Conservation (phyloP, 2,113 vertebrate genomes). For the Lophura nycthemera region DNA sequence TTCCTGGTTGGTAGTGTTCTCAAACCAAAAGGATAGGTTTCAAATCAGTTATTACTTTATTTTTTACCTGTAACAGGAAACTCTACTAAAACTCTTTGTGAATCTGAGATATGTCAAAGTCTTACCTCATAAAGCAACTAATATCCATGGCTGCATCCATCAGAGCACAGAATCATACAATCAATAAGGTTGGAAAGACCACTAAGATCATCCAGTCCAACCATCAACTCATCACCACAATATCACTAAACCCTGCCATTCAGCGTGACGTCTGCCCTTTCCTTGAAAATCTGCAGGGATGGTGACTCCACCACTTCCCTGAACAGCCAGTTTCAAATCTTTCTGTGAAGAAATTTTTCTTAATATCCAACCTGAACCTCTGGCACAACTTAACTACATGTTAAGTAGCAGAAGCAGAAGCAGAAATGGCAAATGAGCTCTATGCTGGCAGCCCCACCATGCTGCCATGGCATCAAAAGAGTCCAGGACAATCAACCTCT, state of each 20-base stretch:
- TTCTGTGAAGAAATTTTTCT: no score
- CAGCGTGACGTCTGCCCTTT: no score
- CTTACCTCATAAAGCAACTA: neutral
- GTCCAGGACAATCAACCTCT: neutral
- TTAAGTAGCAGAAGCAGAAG: no score
- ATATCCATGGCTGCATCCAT: fast-evolving
- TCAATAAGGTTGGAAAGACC: no score
- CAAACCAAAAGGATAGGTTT: neutral
- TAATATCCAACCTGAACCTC: no score
- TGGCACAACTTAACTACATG: no score
- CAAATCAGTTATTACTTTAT: neutral
- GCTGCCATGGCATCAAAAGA: fast-evolving
- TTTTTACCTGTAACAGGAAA: neutral
- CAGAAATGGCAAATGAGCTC: fast-evolving
- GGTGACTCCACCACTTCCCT: no score
- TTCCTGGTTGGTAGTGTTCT: neutral
- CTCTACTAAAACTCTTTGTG: neutral
- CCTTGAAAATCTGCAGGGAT: no score
- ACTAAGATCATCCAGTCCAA: no score
- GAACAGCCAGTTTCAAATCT: no score
- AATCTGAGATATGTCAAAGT: neutral
- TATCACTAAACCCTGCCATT: no score
- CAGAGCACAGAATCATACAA: neutral
- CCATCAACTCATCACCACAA: no score
- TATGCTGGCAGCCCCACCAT: neutral